Base-by-base conservation (phyloP, 2,113 vertebrate genomes). In the Xenotilapia longispinis region DNA sequence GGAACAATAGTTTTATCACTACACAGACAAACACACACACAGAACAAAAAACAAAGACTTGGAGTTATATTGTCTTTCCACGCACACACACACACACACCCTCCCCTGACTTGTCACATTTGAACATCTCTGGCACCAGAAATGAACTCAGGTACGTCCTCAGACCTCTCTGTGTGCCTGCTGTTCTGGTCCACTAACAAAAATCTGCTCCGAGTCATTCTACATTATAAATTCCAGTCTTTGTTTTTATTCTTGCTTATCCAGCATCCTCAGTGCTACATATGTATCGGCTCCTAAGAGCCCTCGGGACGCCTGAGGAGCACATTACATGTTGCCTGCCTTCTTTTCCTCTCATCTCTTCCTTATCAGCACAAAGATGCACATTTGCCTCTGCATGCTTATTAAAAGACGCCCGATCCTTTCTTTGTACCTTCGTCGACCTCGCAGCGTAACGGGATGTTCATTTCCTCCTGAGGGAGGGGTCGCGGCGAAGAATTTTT, bases 311-410 rank as follows among this genome's bases (percentile, higher is more conserved):
- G 51, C 33, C 36, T 86, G 82, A 54, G 75, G 60, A 49, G 80
- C 58, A 55, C 28, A 33, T 57, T 83, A 54, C 89, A 78, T 65
- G 84, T 86, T 49, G 88, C 23, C 78, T 54, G 90, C 89, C 82
- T 85, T 92, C 87, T 90, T 83, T 75, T 80, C 86, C 79, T 87
- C 80, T 68, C 83, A 80, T 92, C 42, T 87, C 81, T 57, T 81
- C 55, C 91, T 92, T 89, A 93, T 95, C 93, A 86, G 88, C 53
- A 83, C 57, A 58, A 26, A 36, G 90, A 93, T 87, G 53, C 85
- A 63, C 80, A 63, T 92, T 81, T 79, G 68, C 89, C 82, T 93
- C 58, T 54, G 58, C 80, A 75, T 13, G 84, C 81, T 91, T 81
- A 89, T 93, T 93, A 88, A 86, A 84, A 86, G 23, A 83, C 1